phyloP scores from a whole-genome alignment of 2,888 invertebrate species.

The Holacanthella duospinosa region DNA sequence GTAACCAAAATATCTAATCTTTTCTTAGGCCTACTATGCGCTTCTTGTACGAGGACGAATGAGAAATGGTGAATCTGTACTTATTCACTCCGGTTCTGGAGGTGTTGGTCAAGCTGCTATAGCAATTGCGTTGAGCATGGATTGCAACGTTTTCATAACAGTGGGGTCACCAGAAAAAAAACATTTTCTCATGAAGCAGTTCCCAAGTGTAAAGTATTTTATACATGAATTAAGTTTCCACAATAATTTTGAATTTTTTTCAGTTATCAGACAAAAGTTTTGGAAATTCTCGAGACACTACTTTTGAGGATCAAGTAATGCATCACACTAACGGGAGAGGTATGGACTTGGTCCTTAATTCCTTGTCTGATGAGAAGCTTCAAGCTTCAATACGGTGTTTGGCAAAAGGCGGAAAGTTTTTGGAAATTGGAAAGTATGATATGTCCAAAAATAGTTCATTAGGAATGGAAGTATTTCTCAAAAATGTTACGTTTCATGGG shows the following conservation, averaged over 20 bases:
- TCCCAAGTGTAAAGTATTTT: slow-evolving; percentile 52
- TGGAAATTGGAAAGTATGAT: slow-evolving; percentile 96
- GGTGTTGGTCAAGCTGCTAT: slow-evolving; percentile 72
- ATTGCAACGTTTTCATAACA: slow-evolving; percentile 58
- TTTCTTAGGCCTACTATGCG: slow-evolving; percentile 48
- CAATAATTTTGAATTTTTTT: no score
- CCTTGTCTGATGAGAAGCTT: slow-evolving; percentile 54
- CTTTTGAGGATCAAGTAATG: slow-evolving; percentile 77
- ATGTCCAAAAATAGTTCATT: slow-evolving; percentile 75
- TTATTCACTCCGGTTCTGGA: slow-evolving; percentile 55
- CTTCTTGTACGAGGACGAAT: slow-evolving; percentile 50
- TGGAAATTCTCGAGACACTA: slow-evolving; percentile 51
- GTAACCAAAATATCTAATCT: no score
- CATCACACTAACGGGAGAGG: slow-evolving; percentile 73
- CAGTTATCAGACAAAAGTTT: no score
- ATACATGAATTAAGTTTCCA: no score
- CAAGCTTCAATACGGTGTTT: slow-evolving; percentile 48
- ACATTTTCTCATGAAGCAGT: slow-evolving; percentile 71
- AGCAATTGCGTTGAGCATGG: slow-evolving; percentile 53
- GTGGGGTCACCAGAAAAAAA: slow-evolving; percentile 68
- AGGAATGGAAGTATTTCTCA: slow-evolving; percentile 85
- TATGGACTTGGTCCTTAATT: slow-evolving; percentile 87
- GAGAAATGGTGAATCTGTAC: slow-evolving; percentile 43
- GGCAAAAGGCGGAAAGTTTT: slow-evolving; percentile 65
- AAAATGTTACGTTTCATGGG: slow-evolving; percentile 95